Evolutionary conservation across 2,888 invertebrate genomes (phyloP).

Genomic region (Apamea crenata): DNA sequence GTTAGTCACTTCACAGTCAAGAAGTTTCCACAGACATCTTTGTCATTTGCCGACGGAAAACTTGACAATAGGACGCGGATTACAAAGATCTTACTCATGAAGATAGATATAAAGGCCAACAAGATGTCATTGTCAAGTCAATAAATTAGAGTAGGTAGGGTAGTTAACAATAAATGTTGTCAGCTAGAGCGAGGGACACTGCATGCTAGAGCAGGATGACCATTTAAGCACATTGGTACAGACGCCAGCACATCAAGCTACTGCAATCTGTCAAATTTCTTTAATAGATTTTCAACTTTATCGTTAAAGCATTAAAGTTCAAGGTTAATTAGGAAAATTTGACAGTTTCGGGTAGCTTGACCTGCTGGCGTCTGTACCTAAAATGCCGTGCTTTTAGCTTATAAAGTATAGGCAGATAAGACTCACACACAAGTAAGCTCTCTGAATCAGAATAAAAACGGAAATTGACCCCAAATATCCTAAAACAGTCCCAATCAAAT

Average conservation of each 20-base stretch:
- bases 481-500: neutral
- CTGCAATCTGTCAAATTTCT: too few relatives aligned
- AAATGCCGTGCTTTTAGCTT: too few relatives aligned
- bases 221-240: neutral
- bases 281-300: too few relatives aligned
- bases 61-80: neutral
- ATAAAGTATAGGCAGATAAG: neutral
- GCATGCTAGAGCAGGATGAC: neutral
- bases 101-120: constrained; percentile 12
- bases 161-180: constrained; percentile 1
- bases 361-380: too few relatives aligned
- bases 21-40: constrained; percentile 9
- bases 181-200: neutral
- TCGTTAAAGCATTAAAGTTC: too few relatives aligned
- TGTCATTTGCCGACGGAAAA: constrained; percentile 3
- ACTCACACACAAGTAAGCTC: neutral
- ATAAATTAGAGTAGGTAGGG: constrained; percentile 28
- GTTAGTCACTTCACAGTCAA: neutral
- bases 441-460: neutral
- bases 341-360: too few relatives aligned
- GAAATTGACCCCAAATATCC: neutral
- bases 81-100: neutral
- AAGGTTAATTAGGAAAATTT: too few relatives aligned
- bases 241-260: too few relatives aligned
- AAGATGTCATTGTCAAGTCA: constrained; percentile 40